Evolutionary conservation across 35 echinoderm and acorn worm species (phyloP).

Genomic region (Chiridota heheva): DNA sequence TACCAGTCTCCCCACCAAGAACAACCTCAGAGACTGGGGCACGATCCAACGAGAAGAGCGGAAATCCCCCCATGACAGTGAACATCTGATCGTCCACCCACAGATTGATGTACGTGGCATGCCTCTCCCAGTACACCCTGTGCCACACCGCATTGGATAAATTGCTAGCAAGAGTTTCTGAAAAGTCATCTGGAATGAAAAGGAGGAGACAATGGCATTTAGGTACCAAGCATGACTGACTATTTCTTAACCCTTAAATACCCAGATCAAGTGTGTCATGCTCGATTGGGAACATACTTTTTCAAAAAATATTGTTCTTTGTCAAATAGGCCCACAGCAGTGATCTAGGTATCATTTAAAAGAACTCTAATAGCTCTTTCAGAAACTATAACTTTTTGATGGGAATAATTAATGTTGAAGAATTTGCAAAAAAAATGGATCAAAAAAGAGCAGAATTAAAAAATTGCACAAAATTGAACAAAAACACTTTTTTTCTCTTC

Average conservation of each 20-base stretch:
- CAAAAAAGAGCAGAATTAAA: no score
- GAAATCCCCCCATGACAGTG: slow-evolving; percentile 64
- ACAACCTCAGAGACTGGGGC: slow-evolving; percentile 55
- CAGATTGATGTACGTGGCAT: slow-evolving; percentile 59
- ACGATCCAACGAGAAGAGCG: slow-evolving; percentile 45
- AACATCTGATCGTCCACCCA: slow-evolving; percentile 11
- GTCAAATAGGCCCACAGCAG: no score
- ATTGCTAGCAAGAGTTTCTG: slow-evolving; percentile 29
- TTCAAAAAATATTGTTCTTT: no score
- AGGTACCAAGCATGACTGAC: not conserved
- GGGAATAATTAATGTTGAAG: not conserved
- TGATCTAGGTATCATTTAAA: no score
- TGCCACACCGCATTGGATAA: slow-evolving; percentile 75
- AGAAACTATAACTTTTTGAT: not conserved
- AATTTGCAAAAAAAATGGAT: not conserved
- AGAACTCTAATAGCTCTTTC: no score
- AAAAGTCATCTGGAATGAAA: slow-evolving; percentile 24
- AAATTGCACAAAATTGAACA: no score
- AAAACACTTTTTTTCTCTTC: no score
- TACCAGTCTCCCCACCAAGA: slow-evolving; percentile 58
- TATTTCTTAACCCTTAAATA: no score
- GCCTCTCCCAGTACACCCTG: slow-evolving; percentile 56
- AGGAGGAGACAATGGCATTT: no score
- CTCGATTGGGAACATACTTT: no score
- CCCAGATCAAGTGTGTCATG: no score